Base-by-base conservation (phyloP, 2,797 vertebrate genomes). In the Ciconia nigra region DNA sequence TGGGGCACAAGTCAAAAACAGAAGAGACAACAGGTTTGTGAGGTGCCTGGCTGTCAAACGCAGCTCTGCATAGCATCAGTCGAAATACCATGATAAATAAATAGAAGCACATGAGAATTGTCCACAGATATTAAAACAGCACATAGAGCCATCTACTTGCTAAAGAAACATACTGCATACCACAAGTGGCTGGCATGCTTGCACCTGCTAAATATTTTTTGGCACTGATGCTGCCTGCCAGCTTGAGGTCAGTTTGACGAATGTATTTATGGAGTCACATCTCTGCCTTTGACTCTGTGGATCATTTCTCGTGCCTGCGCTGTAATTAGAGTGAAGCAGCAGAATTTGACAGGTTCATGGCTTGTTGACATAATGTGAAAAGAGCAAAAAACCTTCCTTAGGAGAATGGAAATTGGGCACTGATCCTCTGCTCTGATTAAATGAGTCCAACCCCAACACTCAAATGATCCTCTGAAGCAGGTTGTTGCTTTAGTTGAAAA, bases 181-280 rank as follows among this genome's bases (percentile, higher is more conserved):
- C 87, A 70, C 62, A 94, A 96, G 71, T 90, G 93, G 58, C 93
- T 96, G 95, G 91, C 93, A 82, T 95, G 94, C 87, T 96, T 96
- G 72, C 87, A 96, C 95, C 90, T 96, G 89, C 89, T 94, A 96
- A 96, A 79, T 96, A 95, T 91, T 93, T 92, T 94, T 89, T 97
- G 96, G 92, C 86, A 91, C 26, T 24, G 61, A 67, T 77, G 79
- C 29, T 61, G 87, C 52, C 81, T 92, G 61, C 77, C 94, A 83
- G 69, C 81, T 94, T 96, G 93, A 79, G 88, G 82, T 91, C 93
- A 94, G 87, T 95, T 96, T 95, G 83, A 95, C 91, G 77, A 87
- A 94, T 58, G 25, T 69, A 63, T 96, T 95, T 93, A 90, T 90
- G 90, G 84, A 90, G 37, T 58, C 49, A 61, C 77, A n/a, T 95